Base-by-base conservation (phyloP, 2,113 vertebrate genomes). In the Anguilla japonica region DNA sequence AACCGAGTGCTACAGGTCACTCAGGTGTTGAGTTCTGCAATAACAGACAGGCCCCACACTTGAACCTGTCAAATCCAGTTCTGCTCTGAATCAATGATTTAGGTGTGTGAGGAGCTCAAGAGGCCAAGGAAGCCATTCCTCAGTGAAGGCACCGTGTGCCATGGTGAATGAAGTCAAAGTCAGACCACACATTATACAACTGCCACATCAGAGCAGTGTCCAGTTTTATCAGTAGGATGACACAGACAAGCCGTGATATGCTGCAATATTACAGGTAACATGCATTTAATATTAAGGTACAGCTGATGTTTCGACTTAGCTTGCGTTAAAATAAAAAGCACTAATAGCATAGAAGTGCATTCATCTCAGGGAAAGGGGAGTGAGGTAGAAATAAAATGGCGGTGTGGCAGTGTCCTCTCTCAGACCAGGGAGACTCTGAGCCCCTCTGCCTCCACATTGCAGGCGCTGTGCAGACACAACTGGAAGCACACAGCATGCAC, bases 381-480 rank as follows among this genome's bases (percentile, higher is more conserved):
- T 40, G 40, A 2, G 15, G 39, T 0, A 41, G 20, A 43, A 50
- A 41, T 82, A n/a, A 40, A 82, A 50, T 8, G 20, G 16, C 18
- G 80, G 18, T 46, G 41, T 26, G 80, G 7, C 20, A 3, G 22
- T 40, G 80, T 41, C 39, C 41, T 81, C 80, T 67, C 41, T 41
- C 39, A 81, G 80, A 22, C 41, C 29, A 40, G 39, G 18, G 80
- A 41, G 39, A 39, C 29, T 85, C 46, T 0, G 84, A 80, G 75
- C 11, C 29, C 84, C 84, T 60, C 84, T 15, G 53, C 84, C 75
- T 81, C 84, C 84, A 85, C 84, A 85, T 85, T 85, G 84, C 84
- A 85, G 84, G 84, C 84, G 84, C 84, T 85, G 84, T 85, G 84
- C 22, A 34, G 50, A 41, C 50, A 34, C 46, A 0, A 81, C 18